Base-by-base conservation (phyloP, 2,888 invertebrate species). In the Seladonia tumulorum region DNA sequence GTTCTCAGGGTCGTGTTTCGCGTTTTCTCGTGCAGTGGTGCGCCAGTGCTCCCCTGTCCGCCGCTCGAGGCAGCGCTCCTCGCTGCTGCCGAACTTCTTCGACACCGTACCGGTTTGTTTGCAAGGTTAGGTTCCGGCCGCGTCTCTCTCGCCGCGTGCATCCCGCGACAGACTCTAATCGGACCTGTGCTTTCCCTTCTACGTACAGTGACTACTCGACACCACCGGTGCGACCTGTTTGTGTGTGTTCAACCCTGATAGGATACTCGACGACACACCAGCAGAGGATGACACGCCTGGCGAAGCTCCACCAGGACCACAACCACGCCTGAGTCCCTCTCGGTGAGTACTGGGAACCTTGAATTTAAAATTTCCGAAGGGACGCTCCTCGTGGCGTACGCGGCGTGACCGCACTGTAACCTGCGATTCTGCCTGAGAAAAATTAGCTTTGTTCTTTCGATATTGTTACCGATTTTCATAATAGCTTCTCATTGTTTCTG, bases 71-170 rank as follows among this genome's bases (percentile, higher is more conserved):
- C 29, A 22, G 35, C 66, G 66, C 35, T 68, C 66, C 35, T 68
- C 22, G 7, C 66, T 57, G 57, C 35, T 29, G 63, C 35, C 66
- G 66, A 18, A 68, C 66, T 18, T 66, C 29, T 66, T 29, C 22
- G 76, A 57, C 73, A 63, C 81, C 85, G 85, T 70, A 70, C 81
- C 85, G 85, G 85, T 63, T 63, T 63, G 66, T 35, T 70, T 57
- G 76, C 74, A 79, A 88, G 87, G 88, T 87, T 88, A 85, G 81
- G 81, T 79, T 72, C 70, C 57, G 29, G 39, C 42, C 35, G 57
- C 66, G 82, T 84, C 86, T 82, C 87, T 82, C 87, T 68, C 70
- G 80, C 81, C 84, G 84, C 86, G 86, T 86, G 86, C 66, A 63
- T 80, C 22, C 70, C 29, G 82, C 63, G 75, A 53, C 47, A 66